phyloP scores from a whole-genome alignment of 2,888 invertebrate species.

The Holacanthella duospinosa region DNA sequence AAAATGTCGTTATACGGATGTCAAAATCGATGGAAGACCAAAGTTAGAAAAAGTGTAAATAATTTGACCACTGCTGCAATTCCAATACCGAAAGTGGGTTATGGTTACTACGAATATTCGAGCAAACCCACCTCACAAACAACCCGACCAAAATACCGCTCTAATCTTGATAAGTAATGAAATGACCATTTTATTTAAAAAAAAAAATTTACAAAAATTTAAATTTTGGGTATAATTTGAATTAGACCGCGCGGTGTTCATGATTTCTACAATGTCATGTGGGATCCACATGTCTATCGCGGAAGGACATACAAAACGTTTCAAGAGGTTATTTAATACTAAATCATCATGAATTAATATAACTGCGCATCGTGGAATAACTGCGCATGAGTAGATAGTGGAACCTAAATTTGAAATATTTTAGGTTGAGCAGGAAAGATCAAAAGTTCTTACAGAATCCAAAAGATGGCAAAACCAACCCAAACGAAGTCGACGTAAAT shows the following conservation, averaged over 20 bases:
- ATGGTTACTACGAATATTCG: neutral
- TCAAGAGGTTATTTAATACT: too few relatives aligned
- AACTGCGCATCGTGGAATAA: too few relatives aligned
- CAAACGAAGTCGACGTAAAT: too few relatives aligned
- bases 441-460: neutral
- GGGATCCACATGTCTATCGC: slow-evolving; percentile 72
- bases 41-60: too few relatives aligned
- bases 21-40: too few relatives aligned
- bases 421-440: slow-evolving; percentile 7
- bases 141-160: neutral
- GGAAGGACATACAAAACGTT: slow-evolving; percentile 58
- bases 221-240: too few relatives aligned
- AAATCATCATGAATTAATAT: neutral
- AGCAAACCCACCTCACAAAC: neutral
- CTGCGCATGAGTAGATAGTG: too few relatives aligned
- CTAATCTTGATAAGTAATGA: neutral
- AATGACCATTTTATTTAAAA: too few relatives aligned
- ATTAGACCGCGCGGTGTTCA: slow-evolving; percentile 45
- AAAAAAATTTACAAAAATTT: too few relatives aligned
- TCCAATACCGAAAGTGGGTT: neutral
- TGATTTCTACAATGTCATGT: slow-evolving; percentile 73
- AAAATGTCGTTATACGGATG: too few relatives aligned
- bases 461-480: slow-evolving; percentile 6
- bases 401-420: too few relatives aligned
- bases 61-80: too few relatives aligned